A percentile compares a stretch with the other conserved stretches of the same genome.
Evolutionary conservation across 64 coral and sea anemone genomes (phyloP).

Genomic region (Actinia tenebrosa): DNA sequence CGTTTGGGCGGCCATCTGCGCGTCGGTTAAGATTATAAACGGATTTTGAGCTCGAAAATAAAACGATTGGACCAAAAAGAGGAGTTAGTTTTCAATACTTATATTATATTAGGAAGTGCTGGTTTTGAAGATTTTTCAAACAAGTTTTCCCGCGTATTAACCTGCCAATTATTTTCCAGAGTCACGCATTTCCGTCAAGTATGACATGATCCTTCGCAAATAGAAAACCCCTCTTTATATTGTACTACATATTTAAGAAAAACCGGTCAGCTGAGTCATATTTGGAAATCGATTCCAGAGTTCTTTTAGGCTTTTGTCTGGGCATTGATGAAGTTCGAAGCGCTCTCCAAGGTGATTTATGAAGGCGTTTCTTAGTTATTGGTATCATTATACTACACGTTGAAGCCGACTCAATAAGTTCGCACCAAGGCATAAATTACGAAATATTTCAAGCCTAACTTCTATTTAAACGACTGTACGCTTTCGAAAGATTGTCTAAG

Average conservation of each 20-base stretch:
- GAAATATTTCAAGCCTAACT: background rate
- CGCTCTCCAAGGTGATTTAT: conserved; percentile 17
- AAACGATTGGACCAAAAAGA: background rate
- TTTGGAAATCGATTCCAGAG: background rate
- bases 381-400: background rate
- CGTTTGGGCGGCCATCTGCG: background rate
- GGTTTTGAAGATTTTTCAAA: conserved; percentile 7
- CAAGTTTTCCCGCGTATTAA: conserved; percentile 6
- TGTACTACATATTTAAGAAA: background rate
- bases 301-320: background rate
- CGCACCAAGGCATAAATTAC: background rate
- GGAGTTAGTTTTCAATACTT: background rate
- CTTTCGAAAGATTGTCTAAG: background rate
- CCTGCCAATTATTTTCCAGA: conserved; percentile 1
- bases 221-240: background rate
- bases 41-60: background rate
- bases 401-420: background rate
- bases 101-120: background rate
- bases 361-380: background rate
- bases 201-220: conserved; percentile 17
- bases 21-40: background rate
- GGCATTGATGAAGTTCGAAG: background rate
- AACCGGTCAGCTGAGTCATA: conserved; percentile 20
- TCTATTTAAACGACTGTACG: background rate
- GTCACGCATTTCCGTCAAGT: conserved; percentile 11